Conservation (phyloP, 2,888 invertebrate species). For the Scaptomyza cyrtandrae region DNA sequence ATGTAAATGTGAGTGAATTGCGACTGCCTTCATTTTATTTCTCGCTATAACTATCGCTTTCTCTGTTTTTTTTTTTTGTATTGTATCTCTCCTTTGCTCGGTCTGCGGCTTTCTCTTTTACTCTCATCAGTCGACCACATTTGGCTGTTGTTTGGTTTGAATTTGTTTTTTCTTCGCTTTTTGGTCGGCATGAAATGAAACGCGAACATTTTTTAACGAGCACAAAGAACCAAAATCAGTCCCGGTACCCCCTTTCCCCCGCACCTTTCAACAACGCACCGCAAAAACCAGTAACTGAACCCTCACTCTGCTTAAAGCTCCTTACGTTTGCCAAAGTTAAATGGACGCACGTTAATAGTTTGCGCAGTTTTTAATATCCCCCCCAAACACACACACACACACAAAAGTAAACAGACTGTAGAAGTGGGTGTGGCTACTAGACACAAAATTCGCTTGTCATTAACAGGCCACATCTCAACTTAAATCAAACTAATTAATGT, state of each 20-base stretch:
- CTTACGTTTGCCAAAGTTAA: conserved; percentile 57
- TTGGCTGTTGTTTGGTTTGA: conserved; percentile 55
- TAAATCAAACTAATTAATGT: conserved; percentile 76
- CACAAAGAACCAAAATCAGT: conserved; percentile 65
- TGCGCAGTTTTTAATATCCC: conserved; percentile 51
- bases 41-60: background rate
- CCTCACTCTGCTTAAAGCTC: conserved; percentile 14
- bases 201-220: conserved; percentile 77
- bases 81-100: background rate
- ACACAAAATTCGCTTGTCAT: conserved; percentile 44
- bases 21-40: conserved; percentile 16
- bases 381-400: background rate
- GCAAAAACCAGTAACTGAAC: conserved; percentile 40
- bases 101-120: background rate
- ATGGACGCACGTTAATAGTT: conserved; percentile 73
- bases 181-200: conserved; percentile 70
- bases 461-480: conserved; percentile 58
- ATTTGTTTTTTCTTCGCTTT: conserved; percentile 39
- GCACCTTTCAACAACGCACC: conserved; percentile 24
- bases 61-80: background rate
- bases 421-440: conserved; percentile 23
- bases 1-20: conserved; percentile 46
- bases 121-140: conserved; percentile 58
- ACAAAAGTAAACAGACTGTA: conserved; percentile 34
- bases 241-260: conserved; percentile 5